These are phyloP conservation scores for Nematolebias whitei DNA, from an alignment of 2,113 vertebrate genomes.

Conservation along the genomic window DNA sequence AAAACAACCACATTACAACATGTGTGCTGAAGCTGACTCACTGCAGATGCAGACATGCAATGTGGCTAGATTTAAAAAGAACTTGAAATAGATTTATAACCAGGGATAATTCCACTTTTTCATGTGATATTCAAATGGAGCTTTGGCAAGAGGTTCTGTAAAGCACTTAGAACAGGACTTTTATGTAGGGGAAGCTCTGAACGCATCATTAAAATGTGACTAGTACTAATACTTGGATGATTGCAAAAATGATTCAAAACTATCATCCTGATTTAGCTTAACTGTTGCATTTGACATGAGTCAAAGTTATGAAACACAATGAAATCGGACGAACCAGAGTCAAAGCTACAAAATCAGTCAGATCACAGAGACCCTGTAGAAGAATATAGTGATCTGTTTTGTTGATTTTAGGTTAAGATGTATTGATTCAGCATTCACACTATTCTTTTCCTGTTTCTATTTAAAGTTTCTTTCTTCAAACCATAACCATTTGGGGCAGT, in stretches of 20 bases:
- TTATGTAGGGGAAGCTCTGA: slow-evolving; percentile 25
- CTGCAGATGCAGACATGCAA: slow-evolving; percentile 25
- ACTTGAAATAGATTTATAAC: slow-evolving; percentile 24
- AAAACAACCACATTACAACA: not conserved
- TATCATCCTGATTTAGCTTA: slow-evolving; percentile 70
- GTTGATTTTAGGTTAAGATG: slow-evolving; percentile 61
- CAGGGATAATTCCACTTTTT: slow-evolving; percentile 46
- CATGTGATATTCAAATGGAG: slow-evolving; percentile 49
- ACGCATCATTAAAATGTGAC: slow-evolving; percentile 42
- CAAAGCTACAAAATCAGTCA: slow-evolving; percentile 41
- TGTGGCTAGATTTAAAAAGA: slow-evolving; percentile 27
- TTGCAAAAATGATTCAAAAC: slow-evolving; percentile 48
- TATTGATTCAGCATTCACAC: too few species aligned
- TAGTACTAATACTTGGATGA: slow-evolving; percentile 56
- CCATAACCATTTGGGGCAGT: too few species aligned
- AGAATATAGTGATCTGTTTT: slow-evolving; percentile 58
- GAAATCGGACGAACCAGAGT: slow-evolving; percentile 24
- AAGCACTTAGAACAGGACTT: slow-evolving; percentile 58
- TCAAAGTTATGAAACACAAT: slow-evolving; percentile 13
- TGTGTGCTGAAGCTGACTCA: not conserved
- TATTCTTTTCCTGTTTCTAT: too few species aligned
- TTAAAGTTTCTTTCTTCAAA: too few species aligned
- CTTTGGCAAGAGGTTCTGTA: slow-evolving; percentile 52
- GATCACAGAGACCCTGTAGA: slow-evolving; percentile 37
- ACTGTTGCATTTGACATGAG: slow-evolving; percentile 55